A percentile compares a stretch with the other conserved stretches of the same genome.
Conservation (phyloP, 2,888 invertebrate species). For the Ochlodes sylvanus region DNA sequence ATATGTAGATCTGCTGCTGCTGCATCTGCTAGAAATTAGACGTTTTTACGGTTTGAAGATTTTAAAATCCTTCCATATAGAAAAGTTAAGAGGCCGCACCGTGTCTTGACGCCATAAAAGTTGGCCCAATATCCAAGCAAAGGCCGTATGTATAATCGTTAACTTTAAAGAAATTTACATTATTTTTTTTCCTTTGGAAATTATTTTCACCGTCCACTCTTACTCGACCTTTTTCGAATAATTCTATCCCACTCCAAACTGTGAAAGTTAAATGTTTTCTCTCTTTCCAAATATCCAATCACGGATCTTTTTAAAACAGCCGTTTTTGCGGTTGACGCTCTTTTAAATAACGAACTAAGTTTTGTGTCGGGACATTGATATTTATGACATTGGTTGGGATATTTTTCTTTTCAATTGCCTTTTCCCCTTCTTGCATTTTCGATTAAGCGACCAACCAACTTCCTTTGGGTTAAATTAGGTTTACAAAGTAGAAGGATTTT, state of each 20-base stretch:
- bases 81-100: no score
- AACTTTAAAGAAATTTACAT: constrained; percentile 2
- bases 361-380: constrained; percentile 6
- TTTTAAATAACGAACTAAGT: constrained; percentile 19
- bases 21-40: no score
- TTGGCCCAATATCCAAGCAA: no score
- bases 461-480: neutral
- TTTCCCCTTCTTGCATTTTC: neutral
- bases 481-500: neutral
- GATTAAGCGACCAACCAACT: neutral
- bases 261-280: neutral
- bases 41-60: no score
- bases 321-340: neutral
- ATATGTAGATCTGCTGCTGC: no score
- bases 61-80: no score
- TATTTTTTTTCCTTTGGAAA: constrained; percentile 12
- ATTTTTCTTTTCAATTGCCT: constrained; percentile 12
- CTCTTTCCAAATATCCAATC: neutral
- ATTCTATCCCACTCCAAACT: neutral
- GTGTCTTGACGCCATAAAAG: no score
- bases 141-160: no score
- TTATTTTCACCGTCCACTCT: neutral
- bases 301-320: neutral
- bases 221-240: neutral
- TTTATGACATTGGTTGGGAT: constrained; percentile 11